Evolutionary conservation across 2,113 vertebrate species (phyloP), one percentile per base, ranked within the genome.

Genomic region (Rynchops niger): DNA sequence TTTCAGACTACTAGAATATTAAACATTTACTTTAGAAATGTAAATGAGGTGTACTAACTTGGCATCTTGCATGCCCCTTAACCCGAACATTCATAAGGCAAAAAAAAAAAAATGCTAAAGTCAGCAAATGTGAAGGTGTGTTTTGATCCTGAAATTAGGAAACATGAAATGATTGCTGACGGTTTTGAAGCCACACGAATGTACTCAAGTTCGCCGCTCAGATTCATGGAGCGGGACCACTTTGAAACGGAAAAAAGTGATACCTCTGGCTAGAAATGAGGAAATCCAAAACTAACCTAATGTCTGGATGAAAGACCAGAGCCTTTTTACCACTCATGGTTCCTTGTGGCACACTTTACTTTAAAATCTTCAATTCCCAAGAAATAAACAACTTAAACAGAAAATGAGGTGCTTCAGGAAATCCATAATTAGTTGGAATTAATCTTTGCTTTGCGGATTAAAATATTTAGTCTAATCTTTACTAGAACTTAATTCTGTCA

Each of bases 1-100:
- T 86, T 94, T 63, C 81, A 10, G 21, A 22, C 92, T 91, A 26
- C 47, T 76, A 62, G 93, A 85, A 85, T 95, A 82, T 90, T 86
- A 93, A 92, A 94, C 77, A 65, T 95, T 97, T 97, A 89, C 86
- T 97, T 71, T 89, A 40, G 74, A 69, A 82, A 95, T 93, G 86
- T 80, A 97, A 96, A 95, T 97, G 80, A 88, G 90, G n/a, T 62
- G 58, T 32, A n/a, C 15, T 66, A 72, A 16, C 38, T 30, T 45
- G n/a, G 42, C 59, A 17, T 77, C 79, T 91, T 23, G 1, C 7
- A 0, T 86, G 91, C 42, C 69, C 83, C 55, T 88, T 88, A 69
- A 91, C 77, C 87, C 30, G 14, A 23, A 4, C 13, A 23, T 55
- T 84, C 12, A 1, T 12, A 40, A 71, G 56, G 52, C 13, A n/a